phyloP scores from a whole-genome alignment of 2,113 vertebrate species.

The Hippoglossus stenolepis region DNA sequence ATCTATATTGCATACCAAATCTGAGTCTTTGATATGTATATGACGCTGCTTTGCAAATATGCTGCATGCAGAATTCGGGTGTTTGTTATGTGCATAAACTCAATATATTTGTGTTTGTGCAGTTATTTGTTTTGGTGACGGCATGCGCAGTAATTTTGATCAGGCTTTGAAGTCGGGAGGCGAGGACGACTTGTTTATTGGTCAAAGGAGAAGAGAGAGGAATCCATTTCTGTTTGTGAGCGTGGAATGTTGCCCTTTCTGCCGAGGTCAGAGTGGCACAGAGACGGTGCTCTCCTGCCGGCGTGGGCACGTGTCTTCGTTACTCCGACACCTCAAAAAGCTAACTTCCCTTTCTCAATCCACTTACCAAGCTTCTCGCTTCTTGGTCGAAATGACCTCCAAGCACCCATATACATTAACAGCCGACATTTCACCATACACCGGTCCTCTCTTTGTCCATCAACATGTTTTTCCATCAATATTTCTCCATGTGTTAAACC shows the following conservation, averaged over 20 bases:
- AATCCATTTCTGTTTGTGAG: slow-evolving; percentile 30
- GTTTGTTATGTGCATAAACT: slow-evolving; percentile 61
- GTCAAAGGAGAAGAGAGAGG: slow-evolving; percentile 19
- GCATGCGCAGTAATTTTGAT: slow-evolving; percentile 26
- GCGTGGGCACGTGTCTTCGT: slow-evolving; percentile 35
- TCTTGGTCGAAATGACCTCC: slow-evolving; percentile 61
- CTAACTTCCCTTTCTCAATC: slow-evolving; percentile 61
- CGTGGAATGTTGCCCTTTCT: slow-evolving; percentile 14
- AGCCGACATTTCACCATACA: slow-evolving; percentile 46
- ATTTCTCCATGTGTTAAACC: slow-evolving; percentile 65
- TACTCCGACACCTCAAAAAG: slow-evolving; percentile 45
- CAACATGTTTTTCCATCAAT: slow-evolving; percentile 65
- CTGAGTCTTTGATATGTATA: slow-evolving; percentile 59
- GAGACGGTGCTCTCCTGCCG: slow-evolving; percentile 33
- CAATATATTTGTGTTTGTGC: slow-evolving; percentile 27
- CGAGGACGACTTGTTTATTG: slow-evolving; percentile 25
- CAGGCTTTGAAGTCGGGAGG: slow-evolving; percentile 13
- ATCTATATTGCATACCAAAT: slow-evolving; percentile 68
- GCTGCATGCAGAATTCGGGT: slow-evolving; percentile 27
- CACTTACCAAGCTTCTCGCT: slow-evolving; percentile 51
- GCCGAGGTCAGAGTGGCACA: slow-evolving; percentile 45
- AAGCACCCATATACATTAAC: slow-evolving; percentile 62
- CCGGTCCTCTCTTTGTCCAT: slow-evolving; percentile 63
- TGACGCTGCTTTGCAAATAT: slow-evolving; percentile 37
- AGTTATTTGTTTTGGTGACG: slow-evolving; percentile 32